Evolutionary conservation across 2,888 invertebrate genomes (phyloP).

Genomic region (Eudemis profundana): DNA sequence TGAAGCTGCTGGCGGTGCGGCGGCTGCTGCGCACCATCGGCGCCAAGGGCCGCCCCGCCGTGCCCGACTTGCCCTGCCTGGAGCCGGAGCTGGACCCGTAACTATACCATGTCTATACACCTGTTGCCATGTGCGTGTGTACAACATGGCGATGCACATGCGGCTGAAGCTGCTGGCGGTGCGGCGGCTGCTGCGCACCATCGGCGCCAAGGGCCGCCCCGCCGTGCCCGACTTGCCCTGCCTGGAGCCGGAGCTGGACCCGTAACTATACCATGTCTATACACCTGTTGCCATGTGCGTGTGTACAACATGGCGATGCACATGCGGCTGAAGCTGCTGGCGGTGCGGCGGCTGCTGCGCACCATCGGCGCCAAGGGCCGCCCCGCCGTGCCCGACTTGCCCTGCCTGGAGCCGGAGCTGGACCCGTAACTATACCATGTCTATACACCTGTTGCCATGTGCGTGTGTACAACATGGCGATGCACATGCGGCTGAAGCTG

Average conservation of each 20-base stretch:
- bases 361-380: conserved; percentile 62
- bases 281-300: no score
- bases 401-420: conserved; percentile 55
- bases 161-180: no score
- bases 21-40: conserved; percentile 84
- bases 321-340: conserved; percentile 91
- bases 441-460: no score
- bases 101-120: neutral
- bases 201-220: no score
- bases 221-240: no score
- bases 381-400: conserved; percentile 49
- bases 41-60: conserved; percentile 53
- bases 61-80: conserved; percentile 52
- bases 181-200: no score
- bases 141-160: no score
- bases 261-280: no score
- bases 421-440: conserved; percentile 53
- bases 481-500: no score
- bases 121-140: no score
- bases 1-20: conserved; percentile 91
- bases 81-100: conserved; percentile 60
- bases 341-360: conserved; percentile 88
- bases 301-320: conserved; percentile 95
- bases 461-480: no score
- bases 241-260: no score